Evolutionary conservation across 2,888 invertebrate species (phyloP).

Genomic region (Troides aeacus): DNA sequence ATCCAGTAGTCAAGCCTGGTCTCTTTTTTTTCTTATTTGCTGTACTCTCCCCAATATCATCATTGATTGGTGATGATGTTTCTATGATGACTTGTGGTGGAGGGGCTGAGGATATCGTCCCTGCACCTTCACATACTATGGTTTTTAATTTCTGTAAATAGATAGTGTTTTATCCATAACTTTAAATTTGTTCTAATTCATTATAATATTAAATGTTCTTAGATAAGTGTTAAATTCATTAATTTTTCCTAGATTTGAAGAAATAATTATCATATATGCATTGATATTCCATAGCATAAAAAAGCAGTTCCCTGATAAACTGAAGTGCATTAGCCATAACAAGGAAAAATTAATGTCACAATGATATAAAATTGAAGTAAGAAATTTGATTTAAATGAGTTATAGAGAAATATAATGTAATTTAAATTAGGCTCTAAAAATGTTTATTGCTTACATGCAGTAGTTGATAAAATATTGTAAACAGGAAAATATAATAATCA

Average conservation of each 20-base stretch:
- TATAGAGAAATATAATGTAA: too few relatives aligned
- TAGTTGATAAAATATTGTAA: too few relatives aligned
- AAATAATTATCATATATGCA: not conserved
- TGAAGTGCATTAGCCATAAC: not conserved
- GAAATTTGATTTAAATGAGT: too few relatives aligned
- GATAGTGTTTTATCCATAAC: not conserved
- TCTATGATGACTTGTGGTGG: conserved; percentile 55
- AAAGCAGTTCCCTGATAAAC: not conserved
- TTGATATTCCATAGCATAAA: not conserved
- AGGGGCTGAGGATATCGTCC: conserved; percentile 60
- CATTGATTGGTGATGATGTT: conserved; percentile 54
- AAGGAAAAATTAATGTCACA: not conserved
- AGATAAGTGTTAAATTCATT: too few relatives aligned
- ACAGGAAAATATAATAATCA: too few relatives aligned
- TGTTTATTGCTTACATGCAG: too few relatives aligned
- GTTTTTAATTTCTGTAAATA: conserved; percentile 61
- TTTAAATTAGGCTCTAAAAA: too few relatives aligned
- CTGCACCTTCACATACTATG: conserved; percentile 66
- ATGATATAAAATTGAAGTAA: too few relatives aligned
- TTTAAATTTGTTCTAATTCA: not conserved
- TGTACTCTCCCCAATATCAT: conserved; percentile 73
- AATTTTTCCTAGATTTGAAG: too few relatives aligned
- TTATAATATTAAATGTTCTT: too few relatives aligned
- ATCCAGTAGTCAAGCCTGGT: conserved; percentile 87
- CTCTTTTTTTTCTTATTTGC: conserved; percentile 84